Evolutionary conservation across 2,113 vertebrate genomes (phyloP).

Genomic region (Poeciliopsis prolifica): DNA sequence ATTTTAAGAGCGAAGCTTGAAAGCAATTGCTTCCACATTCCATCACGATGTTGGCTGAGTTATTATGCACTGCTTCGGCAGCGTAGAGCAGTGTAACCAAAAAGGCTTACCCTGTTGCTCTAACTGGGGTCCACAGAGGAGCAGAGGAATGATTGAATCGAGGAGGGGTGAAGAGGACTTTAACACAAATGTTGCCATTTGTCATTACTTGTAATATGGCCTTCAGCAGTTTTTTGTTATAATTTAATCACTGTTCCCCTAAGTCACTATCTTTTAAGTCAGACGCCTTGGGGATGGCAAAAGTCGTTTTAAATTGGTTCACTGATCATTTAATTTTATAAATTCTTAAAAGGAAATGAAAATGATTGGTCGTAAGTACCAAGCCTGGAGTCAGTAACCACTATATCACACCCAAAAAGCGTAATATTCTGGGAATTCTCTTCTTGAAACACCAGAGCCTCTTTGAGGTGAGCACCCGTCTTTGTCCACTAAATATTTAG

Average conservation of each 20-base stretch:
- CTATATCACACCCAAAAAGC: conserved; percentile 45
- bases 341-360: conserved; percentile 48
- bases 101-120: conserved; percentile 69
- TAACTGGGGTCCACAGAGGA: conserved; percentile 52
- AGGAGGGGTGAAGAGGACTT: conserved; percentile 36
- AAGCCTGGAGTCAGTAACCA: conserved; percentile 46
- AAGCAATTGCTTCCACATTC: conserved; percentile 73
- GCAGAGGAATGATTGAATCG: conserved; percentile 30
- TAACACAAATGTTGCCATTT: conserved; percentile 55
- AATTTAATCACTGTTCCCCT: conserved; percentile 56
- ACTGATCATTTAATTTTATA: conserved; percentile 68
- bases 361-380: conserved; percentile 56
- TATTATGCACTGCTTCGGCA: conserved; percentile 72
- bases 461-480: conserved; percentile 48
- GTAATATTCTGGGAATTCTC: conserved; percentile 31
- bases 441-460: conserved; percentile 27
- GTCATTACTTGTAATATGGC: conserved; percentile 50
- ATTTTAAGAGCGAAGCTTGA: conserved; percentile 79
- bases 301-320: conserved; percentile 49
- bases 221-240: conserved; percentile 46
- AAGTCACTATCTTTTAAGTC: conserved; percentile 49
- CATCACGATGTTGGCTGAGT: conserved; percentile 71
- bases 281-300: conserved; percentile 50
- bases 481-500: conserved; percentile 55
- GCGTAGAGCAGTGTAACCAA: conserved; percentile 57